A percentile compares a stretch with the other conserved stretches of the same genome.
phyloP scores from a whole-genome alignment of 92 coral and sea anemone genomes.

The Epizoanthus ramosus region DNA sequence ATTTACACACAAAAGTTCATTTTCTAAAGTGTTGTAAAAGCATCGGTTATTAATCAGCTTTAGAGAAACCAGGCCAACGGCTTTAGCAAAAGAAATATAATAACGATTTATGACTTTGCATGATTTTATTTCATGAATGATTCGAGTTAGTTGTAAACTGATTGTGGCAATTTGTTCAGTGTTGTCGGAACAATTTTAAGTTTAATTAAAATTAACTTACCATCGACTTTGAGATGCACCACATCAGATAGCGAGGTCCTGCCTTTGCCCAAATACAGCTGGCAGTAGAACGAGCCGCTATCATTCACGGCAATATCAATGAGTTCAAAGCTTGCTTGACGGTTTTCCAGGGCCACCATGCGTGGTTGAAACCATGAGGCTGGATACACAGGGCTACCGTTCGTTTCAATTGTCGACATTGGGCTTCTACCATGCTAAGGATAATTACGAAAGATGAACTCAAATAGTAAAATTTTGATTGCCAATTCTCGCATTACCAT shows the following conservation, averaged over 20 bases:
- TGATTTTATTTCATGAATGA: no score
- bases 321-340: slow-evolving; percentile 27
- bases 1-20: no score
- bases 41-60: no score
- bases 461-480: neutral
- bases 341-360: slow-evolving; percentile 1
- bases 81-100: no score
- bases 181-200: no score
- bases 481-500: neutral
- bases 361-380: slow-evolving; percentile 35
- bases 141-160: no score
- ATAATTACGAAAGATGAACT: neutral
- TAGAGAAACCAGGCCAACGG: no score
- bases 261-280: slow-evolving; percentile 7
- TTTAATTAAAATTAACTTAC: slow-evolving; percentile 25
- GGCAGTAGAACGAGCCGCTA: slow-evolving; percentile 26
- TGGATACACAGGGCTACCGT: slow-evolving; percentile 14
- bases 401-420: neutral
- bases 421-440: slow-evolving; percentile 2
- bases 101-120: no score
- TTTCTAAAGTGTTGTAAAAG: no score
- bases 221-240: slow-evolving; percentile 38
- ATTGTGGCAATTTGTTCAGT: no score
- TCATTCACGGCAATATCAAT: slow-evolving; percentile 16
- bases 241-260: neutral